A percentile compares a stretch with the other conserved stretches of the same genome.
Conservation (phyloP, 2,888 invertebrate genomes). For the Laspeyria flexula region DNA sequence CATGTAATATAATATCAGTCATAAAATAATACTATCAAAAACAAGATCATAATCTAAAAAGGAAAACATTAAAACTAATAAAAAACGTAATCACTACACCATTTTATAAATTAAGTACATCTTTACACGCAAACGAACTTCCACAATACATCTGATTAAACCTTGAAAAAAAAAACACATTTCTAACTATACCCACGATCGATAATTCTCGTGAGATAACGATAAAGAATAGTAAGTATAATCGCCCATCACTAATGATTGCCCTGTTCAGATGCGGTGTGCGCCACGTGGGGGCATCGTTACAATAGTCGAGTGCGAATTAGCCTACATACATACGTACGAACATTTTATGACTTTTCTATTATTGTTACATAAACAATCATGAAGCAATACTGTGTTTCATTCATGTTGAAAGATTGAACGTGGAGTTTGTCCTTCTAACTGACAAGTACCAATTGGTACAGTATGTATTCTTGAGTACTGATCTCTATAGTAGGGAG, state of each 20-base stretch:
- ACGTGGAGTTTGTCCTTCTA: no score
- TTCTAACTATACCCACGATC: not conserved
- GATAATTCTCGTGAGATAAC: not conserved
- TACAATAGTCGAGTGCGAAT: slow-evolving; percentile 33
- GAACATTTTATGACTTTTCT: slow-evolving; percentile 13
- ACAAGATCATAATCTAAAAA: no score
- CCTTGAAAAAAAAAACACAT: not conserved
- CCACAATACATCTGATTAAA: not conserved
- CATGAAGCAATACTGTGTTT: not conserved
- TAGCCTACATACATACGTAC: slow-evolving; percentile 20
- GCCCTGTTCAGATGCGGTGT: slow-evolving; percentile 35
- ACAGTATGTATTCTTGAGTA: no score
- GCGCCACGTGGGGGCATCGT: slow-evolving; percentile 29
- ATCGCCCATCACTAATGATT: slow-evolving; percentile 28
- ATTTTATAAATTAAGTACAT: no score
- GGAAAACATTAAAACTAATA: no score
- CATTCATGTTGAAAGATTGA: not conserved
- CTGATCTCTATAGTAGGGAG: no score
- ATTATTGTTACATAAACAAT: slow-evolving; percentile 3
- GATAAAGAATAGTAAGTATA: not conserved
- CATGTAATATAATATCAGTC: no score
- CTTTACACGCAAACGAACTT: no score
- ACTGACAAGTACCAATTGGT: no score
- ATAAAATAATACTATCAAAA: no score
- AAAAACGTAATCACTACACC: no score